phyloP scores from a whole-genome alignment of 1,140 invertebrate species.

The Micrasema minimum region DNA sequence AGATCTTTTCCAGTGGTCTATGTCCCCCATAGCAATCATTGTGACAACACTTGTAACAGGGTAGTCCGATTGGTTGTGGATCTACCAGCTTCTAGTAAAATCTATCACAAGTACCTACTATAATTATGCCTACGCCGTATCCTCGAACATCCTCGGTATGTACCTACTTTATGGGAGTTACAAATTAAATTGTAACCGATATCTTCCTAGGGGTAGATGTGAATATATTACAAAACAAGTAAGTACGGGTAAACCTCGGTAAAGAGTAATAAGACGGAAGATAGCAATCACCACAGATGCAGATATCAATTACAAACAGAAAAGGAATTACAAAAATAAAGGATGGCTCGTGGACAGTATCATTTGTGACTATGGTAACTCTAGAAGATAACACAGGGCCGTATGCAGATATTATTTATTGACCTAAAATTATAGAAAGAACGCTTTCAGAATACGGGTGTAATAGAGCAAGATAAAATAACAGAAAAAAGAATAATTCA shows the following conservation, averaged over 20 bases:
- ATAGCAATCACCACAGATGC: slow-evolving; percentile 26
- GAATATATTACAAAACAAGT: no score
- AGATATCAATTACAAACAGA: slow-evolving; percentile 36
- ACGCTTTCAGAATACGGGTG: no score
- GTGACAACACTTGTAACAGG: no score
- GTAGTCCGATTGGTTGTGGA: no score
- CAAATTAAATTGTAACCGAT: slow-evolving; percentile 32
- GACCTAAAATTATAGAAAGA: not conserved
- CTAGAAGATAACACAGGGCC: slow-evolving; percentile 25
- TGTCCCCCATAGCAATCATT: no score
- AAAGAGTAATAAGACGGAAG: not conserved
- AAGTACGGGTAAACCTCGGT: not conserved
- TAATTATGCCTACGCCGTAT: no score
- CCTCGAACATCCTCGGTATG: no score
- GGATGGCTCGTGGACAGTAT: slow-evolving; percentile 11
- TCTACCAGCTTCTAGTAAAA: no score
- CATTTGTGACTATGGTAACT: slow-evolving; percentile 17
- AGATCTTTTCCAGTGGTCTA: no score
- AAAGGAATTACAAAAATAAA: slow-evolving; percentile 35
- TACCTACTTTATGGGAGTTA: not conserved
- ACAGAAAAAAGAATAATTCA: no score
- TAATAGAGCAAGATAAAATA: no score
- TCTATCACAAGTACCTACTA: no score
- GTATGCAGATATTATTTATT: not conserved
- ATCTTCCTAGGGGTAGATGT: slow-evolving; percentile 1